Base-by-base conservation (phyloP, 2,888 invertebrate species). In the Sinodicranocentrus sp. region DNA sequence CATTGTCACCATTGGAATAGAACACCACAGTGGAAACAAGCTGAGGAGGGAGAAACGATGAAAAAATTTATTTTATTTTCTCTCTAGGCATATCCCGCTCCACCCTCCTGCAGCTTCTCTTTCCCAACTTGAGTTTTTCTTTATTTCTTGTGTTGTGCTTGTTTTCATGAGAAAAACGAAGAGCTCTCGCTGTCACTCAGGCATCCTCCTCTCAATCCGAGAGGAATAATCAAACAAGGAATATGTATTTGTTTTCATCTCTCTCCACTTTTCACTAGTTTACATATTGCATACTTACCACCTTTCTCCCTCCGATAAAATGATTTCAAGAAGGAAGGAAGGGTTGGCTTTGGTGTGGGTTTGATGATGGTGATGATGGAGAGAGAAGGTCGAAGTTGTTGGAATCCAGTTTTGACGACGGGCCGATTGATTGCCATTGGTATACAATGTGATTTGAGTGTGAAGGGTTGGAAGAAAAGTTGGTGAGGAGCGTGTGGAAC, bases 151-250 rank as follows among this genome's bases (percentile, higher is more conserved):
- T 39, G 6, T 39, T 13, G 39, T 39, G 13, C 39, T 8, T 39
- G 5, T 39, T 39, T 39, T 13, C 39, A 68, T 57, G 59, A 52
- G 26, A 57, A 28, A n/a, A n/a, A n/a, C n/a, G 43, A 63, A 59
- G 68, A 71, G 63, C 59, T 65, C 54, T 79, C 23, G 54, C 67
- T 72, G 57, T 72, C 80, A 65, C 25, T 73, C 65, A 73, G 28
- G 44, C 61, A 68, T 44, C 67, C 73, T 44, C 48, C n/a, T n/a
- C 72, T 65, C 71, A 39, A 79, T 72, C 65, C 73, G 57, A 57
- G 73, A 72, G 73, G 67, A 80, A 73, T 80, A 73, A 80, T 73
- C 73, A 73, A 80, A 73, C 73, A 73, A 52, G 73, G 44, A 80
- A 57, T 43, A 21, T 72, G 25, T 78, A 59, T 71, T 79, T 71